Evolutionary conservation across 1,140 invertebrate genomes (phyloP), one percentile per base, ranked within the genome.

Genomic region (Bombus superbus): DNA sequence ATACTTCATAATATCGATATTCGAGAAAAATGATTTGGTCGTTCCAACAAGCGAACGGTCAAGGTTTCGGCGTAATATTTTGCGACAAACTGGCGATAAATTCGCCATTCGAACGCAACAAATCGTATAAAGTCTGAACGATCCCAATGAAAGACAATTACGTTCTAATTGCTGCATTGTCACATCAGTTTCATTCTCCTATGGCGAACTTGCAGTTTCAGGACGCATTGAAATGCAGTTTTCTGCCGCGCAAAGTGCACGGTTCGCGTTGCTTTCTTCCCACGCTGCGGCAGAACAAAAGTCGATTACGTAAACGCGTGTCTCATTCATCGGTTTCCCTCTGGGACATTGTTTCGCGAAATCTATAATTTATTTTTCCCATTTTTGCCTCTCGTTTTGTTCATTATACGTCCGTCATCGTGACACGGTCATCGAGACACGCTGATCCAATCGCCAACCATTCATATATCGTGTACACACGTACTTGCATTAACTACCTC

Each of bases 291-390:
- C 64, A 47, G 72, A 86, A 86, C 80, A 86, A 86, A 86, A 86
- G 85, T 86, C 53, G 35, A 72, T 86, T 86, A 83, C 80, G 71
- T 86, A 86, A 86, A 76, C 44, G 72, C 71, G 62, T 81, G 59
- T 32, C 69, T 32, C 80, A 47, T 86, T 82, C 79, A 85, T 85
- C 71, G 83, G 57, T 44, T 53, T 80, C 38, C 57, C 66, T 69
- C 44, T n/a, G 73, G 53, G 68, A 72, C 69, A 69, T 78, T 85
- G 74, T 89, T 89, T 47, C 38, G 62, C 64, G 64, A 72, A 64
- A 89, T 89, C 88, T 90, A 84, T 89, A 87, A 87, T 89, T 89
- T 89, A 35, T 89, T 77, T 89, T 47, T 47, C 8, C 13, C 40
- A 40, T 68, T 35, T 78, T 66, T n/a, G 32, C n/a, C 57, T 32